These are phyloP conservation scores for Piezodorus guildinii DNA, from an alignment of 1,140 invertebrate genomes.

Conservation along the genomic window DNA sequence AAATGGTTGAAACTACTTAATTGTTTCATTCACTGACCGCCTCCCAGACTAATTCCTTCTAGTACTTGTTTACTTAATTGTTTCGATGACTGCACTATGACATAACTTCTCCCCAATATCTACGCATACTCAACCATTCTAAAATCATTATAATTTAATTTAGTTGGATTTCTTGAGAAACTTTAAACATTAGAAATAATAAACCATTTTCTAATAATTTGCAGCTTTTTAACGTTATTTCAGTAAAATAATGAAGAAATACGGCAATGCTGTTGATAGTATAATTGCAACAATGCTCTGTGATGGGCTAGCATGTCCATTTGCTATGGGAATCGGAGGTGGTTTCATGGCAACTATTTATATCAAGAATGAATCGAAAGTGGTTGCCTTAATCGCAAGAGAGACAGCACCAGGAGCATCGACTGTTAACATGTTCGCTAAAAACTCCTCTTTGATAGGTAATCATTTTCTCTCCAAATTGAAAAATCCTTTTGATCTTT, in stretches of 20 bases:
- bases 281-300: conserved; percentile 71
- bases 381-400: conserved; percentile 48
- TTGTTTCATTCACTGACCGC: too few relatives aligned
- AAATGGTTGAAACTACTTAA: too few relatives aligned
- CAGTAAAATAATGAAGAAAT: conserved; percentile 48
- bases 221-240: conserved; percentile 5
- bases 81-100: too few relatives aligned
- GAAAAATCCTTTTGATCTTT: too few relatives aligned
- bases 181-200: too few relatives aligned
- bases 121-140: too few relatives aligned
- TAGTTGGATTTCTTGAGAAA: too few relatives aligned
- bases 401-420: conserved; percentile 53
- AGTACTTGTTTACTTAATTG: too few relatives aligned
- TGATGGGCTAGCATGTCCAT: conserved; percentile 65
- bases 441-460: conserved; percentile 40
- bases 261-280: conserved; percentile 72
- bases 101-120: too few relatives aligned
- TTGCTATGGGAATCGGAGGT: conserved; percentile 73
- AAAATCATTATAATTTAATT: too few relatives aligned
- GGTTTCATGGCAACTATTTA: conserved; percentile 72
- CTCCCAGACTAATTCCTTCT: too few relatives aligned
- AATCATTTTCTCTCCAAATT: neutral
- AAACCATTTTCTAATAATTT: too few relatives aligned
- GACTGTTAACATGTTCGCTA: conserved; percentile 47
- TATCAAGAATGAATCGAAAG: conserved; percentile 38